These are phyloP conservation scores for Eupithecia tripunctaria DNA, from an alignment of 2,888 invertebrate species.

Conservation along the genomic window DNA sequence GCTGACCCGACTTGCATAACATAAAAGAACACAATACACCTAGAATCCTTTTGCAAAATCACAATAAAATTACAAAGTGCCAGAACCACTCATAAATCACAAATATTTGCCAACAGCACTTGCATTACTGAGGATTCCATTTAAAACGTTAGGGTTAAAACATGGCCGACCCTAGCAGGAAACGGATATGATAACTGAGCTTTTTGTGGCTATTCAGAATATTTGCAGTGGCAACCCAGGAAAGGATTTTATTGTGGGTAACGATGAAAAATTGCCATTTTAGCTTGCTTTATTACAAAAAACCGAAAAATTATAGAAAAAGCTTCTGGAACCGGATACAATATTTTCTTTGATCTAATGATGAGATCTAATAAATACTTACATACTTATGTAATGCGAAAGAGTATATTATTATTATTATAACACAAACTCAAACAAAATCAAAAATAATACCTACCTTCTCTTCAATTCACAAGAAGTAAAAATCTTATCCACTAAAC, in stretches of 20 bases:
- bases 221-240: constrained; percentile 44
- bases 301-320: not conserved
- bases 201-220: constrained; percentile 56
- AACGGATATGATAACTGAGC: constrained; percentile 64
- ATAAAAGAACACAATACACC: constrained; percentile 4
- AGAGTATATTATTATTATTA: too few species aligned
- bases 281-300: constrained; percentile 3
- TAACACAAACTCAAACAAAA: not conserved
- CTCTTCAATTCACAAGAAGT: not conserved
- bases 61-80: constrained; percentile 44
- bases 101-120: constrained; percentile 47
- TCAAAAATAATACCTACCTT: not conserved
- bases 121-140: constrained; percentile 45
- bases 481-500: constrained; percentile 37
- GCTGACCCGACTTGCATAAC: constrained; percentile 8
- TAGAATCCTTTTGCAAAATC: constrained; percentile 27
- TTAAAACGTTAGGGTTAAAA: constrained; percentile 62
- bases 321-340: not conserved
- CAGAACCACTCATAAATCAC: constrained; percentile 44
- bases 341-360: not conserved
- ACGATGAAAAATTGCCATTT: constrained; percentile 25
- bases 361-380: not conserved
- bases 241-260: constrained; percentile 36
- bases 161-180: constrained; percentile 60
- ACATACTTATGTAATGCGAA: not conserved